Evolutionary conservation across 2,113 vertebrate species (phyloP).

Genomic region (Anthoscopus minutus): DNA sequence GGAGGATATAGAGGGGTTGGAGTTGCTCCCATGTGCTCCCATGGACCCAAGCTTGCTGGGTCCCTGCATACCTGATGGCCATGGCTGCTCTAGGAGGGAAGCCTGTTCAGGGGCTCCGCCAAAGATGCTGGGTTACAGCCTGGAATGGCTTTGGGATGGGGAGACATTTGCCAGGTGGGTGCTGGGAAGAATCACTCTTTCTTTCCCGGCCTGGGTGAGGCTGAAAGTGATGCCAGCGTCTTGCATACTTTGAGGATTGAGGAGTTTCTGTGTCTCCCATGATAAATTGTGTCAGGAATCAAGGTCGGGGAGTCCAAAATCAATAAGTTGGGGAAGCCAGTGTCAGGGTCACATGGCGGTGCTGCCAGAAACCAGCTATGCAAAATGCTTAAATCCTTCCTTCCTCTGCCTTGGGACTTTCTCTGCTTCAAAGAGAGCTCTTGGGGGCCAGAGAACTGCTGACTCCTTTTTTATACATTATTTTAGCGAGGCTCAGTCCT

Average conservation of each 20-base stretch:
- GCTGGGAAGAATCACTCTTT: constrained; percentile 30
- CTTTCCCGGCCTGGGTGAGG: background rate
- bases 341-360: background rate
- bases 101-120: background rate
- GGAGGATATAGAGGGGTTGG: background rate
- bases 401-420: background rate
- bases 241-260: background rate
- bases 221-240: background rate
- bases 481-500: background rate
- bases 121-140: background rate
- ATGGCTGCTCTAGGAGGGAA: background rate
- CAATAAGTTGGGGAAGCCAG: constrained; percentile 20
- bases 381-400: constrained; percentile 53
- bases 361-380: constrained; percentile 15
- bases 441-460: background rate
- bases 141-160: background rate
- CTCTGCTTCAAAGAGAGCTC: background rate
- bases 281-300: constrained; percentile 24
- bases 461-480: background rate
- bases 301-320: constrained; percentile 39
- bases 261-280: constrained; percentile 8
- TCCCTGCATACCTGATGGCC: background rate
- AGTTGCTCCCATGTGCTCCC: background rate
- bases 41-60: fast-evolving
- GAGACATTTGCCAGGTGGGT: background rate